A percentile compares a stretch with the other conserved stretches of the same genome.
Evolutionary conservation across 1,140 invertebrate genomes (phyloP).

Genomic region (Zophobas atratus): DNA sequence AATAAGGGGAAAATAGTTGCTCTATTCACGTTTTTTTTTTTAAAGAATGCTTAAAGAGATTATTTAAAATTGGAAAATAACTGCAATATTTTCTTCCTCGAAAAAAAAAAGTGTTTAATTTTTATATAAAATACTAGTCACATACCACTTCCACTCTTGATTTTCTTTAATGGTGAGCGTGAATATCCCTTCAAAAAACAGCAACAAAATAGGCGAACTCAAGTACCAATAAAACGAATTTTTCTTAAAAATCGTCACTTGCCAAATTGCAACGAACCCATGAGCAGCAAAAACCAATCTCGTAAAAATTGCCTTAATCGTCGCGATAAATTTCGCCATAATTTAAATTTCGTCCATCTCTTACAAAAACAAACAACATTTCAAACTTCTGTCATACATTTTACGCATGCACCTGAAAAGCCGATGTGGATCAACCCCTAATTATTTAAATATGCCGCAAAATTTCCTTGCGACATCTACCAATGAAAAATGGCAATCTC

Average conservation of each 20-base stretch:
- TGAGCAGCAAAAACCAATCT: constrained; percentile 85
- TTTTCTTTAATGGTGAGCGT: constrained; percentile 88
- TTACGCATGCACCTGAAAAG: constrained; percentile 25
- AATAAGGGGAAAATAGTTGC: no score
- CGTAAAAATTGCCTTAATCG: constrained; percentile 86
- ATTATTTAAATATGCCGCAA: constrained; percentile 18
- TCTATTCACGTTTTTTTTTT: no score
- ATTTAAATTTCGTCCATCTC: constrained; percentile 53
- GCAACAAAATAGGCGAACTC: constrained; percentile 80
- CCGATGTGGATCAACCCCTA: constrained; percentile 23
- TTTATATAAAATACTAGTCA: constrained; percentile 41
- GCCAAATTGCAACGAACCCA: constrained; percentile 86
- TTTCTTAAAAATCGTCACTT: constrained; percentile 82
- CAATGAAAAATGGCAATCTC: neutral
- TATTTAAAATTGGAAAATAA: no score
- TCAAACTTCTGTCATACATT: constrained; percentile 5
- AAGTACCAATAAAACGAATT: constrained; percentile 84
- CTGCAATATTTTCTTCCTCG: no score
- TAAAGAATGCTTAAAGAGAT: no score
- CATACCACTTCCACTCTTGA: constrained; percentile 91
- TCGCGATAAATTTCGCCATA: constrained; percentile 83
- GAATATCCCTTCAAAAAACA: constrained; percentile 87
- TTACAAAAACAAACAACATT: constrained; percentile 41
- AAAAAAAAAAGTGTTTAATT: no score
- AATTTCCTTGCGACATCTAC: constrained; percentile 3